Percentiles rank a stretch among this genome's conserved stretches.
Conservation (phyloP, 23 tunicate species). For the Styela clava region DNA sequence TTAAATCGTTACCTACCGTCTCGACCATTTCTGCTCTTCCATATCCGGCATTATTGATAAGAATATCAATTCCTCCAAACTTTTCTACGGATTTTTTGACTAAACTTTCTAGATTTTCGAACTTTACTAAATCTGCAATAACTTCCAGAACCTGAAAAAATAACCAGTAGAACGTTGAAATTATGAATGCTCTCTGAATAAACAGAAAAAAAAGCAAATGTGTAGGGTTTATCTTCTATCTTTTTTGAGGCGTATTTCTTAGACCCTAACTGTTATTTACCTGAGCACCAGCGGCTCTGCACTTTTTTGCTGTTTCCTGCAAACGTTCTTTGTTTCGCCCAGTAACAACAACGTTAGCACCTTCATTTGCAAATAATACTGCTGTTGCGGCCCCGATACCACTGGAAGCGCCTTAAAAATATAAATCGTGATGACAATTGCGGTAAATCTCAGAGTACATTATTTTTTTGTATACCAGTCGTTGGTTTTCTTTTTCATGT, state of each 20-base stretch:
- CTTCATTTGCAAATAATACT: conserved; percentile 16
- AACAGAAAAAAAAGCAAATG: not conserved
- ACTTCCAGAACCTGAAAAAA: conserved; percentile 5
- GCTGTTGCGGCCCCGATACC: conserved; percentile 26
- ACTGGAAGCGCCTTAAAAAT: conserved; percentile 13
- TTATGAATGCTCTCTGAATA: not conserved
- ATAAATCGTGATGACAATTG: no score
- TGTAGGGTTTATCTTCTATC: no score
- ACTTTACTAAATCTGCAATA: conserved; percentile 4
- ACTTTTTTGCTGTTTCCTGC: not conserved
- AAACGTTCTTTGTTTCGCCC: conserved; percentile 24
- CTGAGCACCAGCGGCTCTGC: conserved; percentile 20
- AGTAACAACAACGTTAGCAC: conserved; percentile 21
- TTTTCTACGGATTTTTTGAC: conserved; percentile 19
- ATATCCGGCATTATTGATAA: conserved; percentile 15
- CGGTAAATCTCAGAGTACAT: no score
- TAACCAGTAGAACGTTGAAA: no score
- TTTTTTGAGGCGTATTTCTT: no score
- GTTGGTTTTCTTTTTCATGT: no score
- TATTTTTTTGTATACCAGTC: no score
- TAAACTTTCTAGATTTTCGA: conserved; percentile 12
- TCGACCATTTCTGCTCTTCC: not conserved
- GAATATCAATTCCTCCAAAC: conserved; percentile 20
- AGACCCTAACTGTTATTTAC: no score
- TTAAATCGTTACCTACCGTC: no score